These are phyloP conservation scores for Bettongia penicillata DNA, from an alignment of 2,113 vertebrate genomes.

Conservation along the genomic window DNA sequence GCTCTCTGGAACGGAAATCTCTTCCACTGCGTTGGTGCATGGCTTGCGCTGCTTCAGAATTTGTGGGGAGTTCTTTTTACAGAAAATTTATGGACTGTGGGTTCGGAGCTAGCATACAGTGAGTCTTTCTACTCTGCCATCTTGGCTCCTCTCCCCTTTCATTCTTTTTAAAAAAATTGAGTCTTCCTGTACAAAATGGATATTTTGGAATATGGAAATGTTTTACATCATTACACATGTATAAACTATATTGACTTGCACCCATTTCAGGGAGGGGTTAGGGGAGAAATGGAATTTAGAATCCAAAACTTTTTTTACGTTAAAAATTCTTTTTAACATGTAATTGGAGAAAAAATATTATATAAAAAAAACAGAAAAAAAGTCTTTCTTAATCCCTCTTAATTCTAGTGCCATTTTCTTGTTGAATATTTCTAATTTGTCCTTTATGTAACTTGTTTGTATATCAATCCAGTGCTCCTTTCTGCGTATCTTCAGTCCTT, in stretches of 20 bases:
- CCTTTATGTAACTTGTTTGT: neutral
- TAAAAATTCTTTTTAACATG: neutral
- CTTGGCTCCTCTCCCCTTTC: neutral
- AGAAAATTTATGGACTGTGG: no score
- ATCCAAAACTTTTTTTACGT: neutral
- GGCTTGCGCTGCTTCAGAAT: no score
- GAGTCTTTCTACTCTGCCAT: neutral
- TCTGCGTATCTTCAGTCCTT: neutral
- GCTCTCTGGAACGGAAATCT: no score
- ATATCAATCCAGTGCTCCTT: neutral
- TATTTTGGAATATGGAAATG: neutral
- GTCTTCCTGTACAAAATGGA: neutral
- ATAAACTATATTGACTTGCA: neutral
- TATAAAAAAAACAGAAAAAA: neutral
- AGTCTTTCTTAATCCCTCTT: neutral
- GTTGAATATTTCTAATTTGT: neutral
- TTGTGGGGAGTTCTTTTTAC: no score
- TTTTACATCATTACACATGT: neutral
- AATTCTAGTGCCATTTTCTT: neutral
- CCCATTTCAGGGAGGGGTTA: neutral
- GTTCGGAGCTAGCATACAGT: no score
- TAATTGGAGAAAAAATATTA: neutral
- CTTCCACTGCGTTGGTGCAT: no score
- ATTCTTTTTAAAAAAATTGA: neutral
- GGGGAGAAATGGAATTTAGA: neutral